Evolutionary conservation across 2,888 invertebrate species (phyloP), one percentile per base, ranked within the genome.

Genomic region (Pimpla rufipes): DNA sequence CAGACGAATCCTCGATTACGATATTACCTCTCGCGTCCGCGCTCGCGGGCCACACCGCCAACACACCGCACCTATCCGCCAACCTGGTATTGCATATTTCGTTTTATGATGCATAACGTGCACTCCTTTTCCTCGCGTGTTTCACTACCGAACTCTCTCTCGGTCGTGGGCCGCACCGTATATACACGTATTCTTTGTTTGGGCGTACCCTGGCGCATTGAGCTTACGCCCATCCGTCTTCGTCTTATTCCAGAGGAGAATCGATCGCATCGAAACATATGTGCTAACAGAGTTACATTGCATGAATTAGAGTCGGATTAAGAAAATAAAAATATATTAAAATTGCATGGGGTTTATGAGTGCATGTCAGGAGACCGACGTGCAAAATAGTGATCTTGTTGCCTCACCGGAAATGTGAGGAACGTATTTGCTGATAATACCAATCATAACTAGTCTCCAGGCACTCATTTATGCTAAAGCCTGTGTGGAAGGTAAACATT

Each of bases 51-150:
- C 42, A 55, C 59, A 59, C 81, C 42, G 35, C 78, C 21, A 59
- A 66, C 81, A 78, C 62, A 59, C 81, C 64, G 70, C 85, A 80
- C 85, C 77, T n/a, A n/a, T 81, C 84, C 59, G 73, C 82, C 87
- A 86, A 87, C 85, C 86, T 88, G 85, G 86, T 88, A 88, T 89
- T 89, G 88, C 88, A 89, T 90, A 90, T 89, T 88, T 89, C 89
- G 87, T 88, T 90, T 90, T 89, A 89, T 87, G 87, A 88, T 81
- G 87, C 87, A 88, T 87, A 88, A 88, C 88, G 86, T 77, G 42
- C 75, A 82, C 83, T 77, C 74, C 85, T 70, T 86, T 85, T 81
- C 80, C 84, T 73, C 76, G 79, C 68, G 84, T 77, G 68, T 77
- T 83, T 74, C 68, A 55, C 73, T 83, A 57, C 68, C 47, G 67